These are phyloP conservation scores for Aphis gossypii DNA, from an alignment of 1,140 invertebrate species.

Conservation along the genomic window DNA sequence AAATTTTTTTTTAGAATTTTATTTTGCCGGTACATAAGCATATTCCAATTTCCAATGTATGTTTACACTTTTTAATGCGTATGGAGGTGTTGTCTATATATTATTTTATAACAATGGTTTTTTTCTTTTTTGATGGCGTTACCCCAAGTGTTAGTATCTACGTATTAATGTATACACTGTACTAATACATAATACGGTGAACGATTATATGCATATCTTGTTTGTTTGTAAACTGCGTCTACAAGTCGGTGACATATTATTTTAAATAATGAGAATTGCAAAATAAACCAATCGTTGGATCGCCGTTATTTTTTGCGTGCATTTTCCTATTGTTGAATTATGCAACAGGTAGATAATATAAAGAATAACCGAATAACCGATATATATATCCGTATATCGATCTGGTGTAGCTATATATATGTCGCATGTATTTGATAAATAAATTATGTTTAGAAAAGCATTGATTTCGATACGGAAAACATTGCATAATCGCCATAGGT, in stretches of 20 bases:
- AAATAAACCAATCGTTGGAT: slow-evolving; percentile 42
- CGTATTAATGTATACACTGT: neutral
- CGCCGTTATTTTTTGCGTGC: slow-evolving; percentile 45
- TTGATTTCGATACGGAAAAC: slow-evolving; percentile 28
- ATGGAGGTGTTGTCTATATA: neutral
- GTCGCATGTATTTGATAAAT: slow-evolving; percentile 31
- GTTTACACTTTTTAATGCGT: neutral
- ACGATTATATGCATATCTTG: neutral
- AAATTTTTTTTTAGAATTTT: neutral
- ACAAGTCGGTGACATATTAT: neutral
- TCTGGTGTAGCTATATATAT: neutral
- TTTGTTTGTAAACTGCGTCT: slow-evolving; percentile 1
- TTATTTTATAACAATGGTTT: neutral
- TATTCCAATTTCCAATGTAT: neutral
- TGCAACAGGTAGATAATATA: slow-evolving; percentile 50
- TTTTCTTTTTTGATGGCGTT: neutral
- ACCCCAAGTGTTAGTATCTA: neutral
- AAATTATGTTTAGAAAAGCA: slow-evolving; percentile 46
- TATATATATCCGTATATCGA: slow-evolving; percentile 9
- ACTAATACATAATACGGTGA: neutral
- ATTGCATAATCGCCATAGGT: slow-evolving; percentile 49
- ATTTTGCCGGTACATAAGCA: neutral
- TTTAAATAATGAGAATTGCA: slow-evolving; percentile 9
- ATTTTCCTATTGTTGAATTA: slow-evolving; percentile 48
- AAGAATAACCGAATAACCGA: neutral